Evolutionary conservation across 1,140 invertebrate species (phyloP).

Genomic region (Drosophila equinoxialis): DNA sequence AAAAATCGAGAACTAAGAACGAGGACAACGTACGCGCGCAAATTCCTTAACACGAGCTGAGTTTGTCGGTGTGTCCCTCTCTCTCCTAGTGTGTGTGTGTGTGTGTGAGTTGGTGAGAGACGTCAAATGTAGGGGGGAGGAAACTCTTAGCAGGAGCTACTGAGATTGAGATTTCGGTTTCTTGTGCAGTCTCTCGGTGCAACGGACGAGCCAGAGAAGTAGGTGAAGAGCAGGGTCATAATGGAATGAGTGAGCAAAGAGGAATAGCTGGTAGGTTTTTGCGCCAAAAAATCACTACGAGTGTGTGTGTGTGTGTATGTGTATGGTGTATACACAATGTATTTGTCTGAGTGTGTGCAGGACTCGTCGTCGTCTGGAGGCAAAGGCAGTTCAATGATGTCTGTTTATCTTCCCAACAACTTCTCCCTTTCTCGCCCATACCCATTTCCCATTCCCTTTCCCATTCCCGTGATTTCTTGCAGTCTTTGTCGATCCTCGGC

Average conservation of each 20-base stretch:
- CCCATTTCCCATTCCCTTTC: constrained; percentile 42
- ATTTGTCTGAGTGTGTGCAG: constrained; percentile 43
- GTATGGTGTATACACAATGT: not conserved
- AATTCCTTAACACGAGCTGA: constrained; percentile 75
- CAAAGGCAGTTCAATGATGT: constrained; percentile 41
- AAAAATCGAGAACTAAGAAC: constrained; percentile 36
- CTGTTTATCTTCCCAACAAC: constrained; percentile 44
- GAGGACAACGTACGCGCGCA: constrained; percentile 67
- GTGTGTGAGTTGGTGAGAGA: constrained; percentile 21
- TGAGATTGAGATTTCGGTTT: constrained; percentile 71
- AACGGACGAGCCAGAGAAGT: constrained; percentile 45
- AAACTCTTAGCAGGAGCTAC: constrained; percentile 42
- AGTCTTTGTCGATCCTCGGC: constrained; percentile 57
- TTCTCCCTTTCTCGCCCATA: not conserved
- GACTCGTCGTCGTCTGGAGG: constrained; percentile 63
- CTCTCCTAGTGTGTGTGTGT: constrained; percentile 11
- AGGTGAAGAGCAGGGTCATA: constrained; percentile 66
- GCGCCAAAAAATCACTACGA: constrained; percentile 61
- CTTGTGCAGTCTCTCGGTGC: constrained; percentile 46
- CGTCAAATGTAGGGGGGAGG: constrained; percentile 48
- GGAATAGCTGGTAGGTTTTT: constrained; percentile 64
- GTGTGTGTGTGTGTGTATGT: constrained; percentile 24
- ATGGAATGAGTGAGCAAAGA: constrained; percentile 52
- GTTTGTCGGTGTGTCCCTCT: not conserved
- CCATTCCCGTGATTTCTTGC: constrained; percentile 69